phyloP scores from a whole-genome alignment of 2,113 vertebrate species.

The Vombatus ursinus region DNA sequence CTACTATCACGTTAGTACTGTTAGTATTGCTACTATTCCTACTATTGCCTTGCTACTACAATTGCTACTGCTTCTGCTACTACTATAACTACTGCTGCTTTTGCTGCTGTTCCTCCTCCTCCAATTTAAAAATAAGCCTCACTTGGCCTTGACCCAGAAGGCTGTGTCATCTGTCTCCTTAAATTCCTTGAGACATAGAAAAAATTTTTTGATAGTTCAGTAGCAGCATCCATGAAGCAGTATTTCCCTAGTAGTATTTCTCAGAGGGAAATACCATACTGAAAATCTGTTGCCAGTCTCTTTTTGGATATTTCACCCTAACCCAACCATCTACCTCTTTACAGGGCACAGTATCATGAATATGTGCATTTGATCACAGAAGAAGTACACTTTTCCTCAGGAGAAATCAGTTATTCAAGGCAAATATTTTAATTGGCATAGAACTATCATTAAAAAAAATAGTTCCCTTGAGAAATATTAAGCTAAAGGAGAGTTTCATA shows the following conservation, averaged over 20 bases:
- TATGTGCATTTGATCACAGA: background rate
- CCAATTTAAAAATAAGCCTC: background rate
- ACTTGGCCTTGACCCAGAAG: background rate
- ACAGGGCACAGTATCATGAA: background rate
- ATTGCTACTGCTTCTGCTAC: background rate
- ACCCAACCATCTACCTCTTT: background rate
- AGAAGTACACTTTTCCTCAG: background rate
- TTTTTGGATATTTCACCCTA: background rate
- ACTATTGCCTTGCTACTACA: background rate
- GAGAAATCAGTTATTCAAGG: background rate
- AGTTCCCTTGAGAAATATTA: background rate
- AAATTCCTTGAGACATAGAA: background rate
- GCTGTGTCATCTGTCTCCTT: background rate
- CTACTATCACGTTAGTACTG: background rate
- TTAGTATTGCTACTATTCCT: background rate
- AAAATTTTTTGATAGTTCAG: background rate
- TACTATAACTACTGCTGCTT: background rate
- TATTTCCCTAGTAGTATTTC: background rate
- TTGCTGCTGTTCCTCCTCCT: background rate
- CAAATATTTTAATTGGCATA: conserved; percentile 14
- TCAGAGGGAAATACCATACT: background rate
- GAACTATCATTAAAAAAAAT: background rate
- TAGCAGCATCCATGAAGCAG: background rate
- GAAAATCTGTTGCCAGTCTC: background rate
- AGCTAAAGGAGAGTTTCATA: background rate